A percentile compares a stretch with the other conserved stretches of the same genome.
phyloP scores from a whole-genome alignment of 2,113 vertebrate genomes.

The Bagarius yarrelli region DNA sequence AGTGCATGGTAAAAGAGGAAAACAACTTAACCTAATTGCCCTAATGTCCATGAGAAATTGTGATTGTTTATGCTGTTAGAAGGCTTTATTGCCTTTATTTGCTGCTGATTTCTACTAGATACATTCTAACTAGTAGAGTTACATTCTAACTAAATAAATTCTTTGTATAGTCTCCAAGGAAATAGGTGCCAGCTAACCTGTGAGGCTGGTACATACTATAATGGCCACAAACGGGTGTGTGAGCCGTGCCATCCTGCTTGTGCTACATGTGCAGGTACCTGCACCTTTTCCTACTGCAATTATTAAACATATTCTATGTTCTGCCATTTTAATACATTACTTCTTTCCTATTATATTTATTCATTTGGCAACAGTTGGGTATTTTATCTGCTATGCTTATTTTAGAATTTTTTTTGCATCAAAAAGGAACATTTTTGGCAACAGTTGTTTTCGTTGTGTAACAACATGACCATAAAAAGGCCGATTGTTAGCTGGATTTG shows the following conservation, averaged over 20 bases:
- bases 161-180: conserved; percentile 79
- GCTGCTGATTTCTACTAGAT: not conserved
- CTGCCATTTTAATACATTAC: not conserved
- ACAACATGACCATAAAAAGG: no score
- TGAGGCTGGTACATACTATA: conserved; percentile 86
- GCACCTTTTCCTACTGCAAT: not conserved
- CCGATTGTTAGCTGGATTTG: not conserved
- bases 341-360: not conserved
- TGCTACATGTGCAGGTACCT: conserved; percentile 88
- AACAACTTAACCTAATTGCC: not conserved
- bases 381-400: not conserved
- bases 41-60: not conserved
- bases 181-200: conserved; percentile 85
- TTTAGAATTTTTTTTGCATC: not conserved
- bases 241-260: conserved; percentile 88
- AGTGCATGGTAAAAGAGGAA: conserved; percentile 1
- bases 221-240: conserved; percentile 80
- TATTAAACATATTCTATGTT: not conserved
- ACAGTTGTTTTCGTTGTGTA: not conserved
- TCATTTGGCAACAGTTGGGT: not conserved
- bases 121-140: no score
- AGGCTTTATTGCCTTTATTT: not conserved
- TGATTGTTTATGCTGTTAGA: not conserved
- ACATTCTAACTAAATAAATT: conserved; percentile 13
- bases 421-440: not conserved